These are phyloP conservation scores for Parthenolecanium corni DNA, from an alignment of 2,888 invertebrate genomes.

Conservation along the genomic window DNA sequence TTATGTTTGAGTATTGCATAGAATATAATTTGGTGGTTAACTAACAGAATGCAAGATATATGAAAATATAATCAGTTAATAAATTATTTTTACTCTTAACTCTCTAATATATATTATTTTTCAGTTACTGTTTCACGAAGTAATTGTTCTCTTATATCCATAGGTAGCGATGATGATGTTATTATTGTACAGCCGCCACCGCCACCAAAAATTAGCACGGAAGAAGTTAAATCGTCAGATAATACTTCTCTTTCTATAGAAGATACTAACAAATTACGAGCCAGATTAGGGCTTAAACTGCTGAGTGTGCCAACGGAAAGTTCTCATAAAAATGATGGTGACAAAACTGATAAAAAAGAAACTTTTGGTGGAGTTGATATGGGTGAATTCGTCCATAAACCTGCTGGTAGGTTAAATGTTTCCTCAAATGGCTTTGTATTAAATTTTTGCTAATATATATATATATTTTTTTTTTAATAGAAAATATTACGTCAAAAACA, in stretches of 20 bases:
- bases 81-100: too few relatives aligned
- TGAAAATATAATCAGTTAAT: too few relatives aligned
- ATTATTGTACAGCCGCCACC: slow-evolving; percentile 37
- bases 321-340: slow-evolving; percentile 29
- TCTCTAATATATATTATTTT: too few relatives aligned
- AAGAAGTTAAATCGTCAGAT: slow-evolving; percentile 25
- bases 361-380: slow-evolving; percentile 39
- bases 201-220: slow-evolving; percentile 36
- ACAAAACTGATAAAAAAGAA: slow-evolving; percentile 30
- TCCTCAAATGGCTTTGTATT: too few relatives aligned
- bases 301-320: slow-evolving; percentile 51
- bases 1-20: too few relatives aligned
- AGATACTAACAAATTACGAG: slow-evolving; percentile 78
- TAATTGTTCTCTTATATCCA: neutral
- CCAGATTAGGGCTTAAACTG: slow-evolving; percentile 87
- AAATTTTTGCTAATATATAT: too few relatives aligned
- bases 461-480: slow-evolving; percentile 35
- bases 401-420: slow-evolving; percentile 48
- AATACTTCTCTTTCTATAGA: slow-evolving; percentile 56
- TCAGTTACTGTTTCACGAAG: too few relatives aligned
- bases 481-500: slow-evolving; percentile 58
- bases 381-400: slow-evolving; percentile 72
- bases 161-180: slow-evolving; percentile 30
- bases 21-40: too few relatives aligned
- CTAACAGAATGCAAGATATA: too few relatives aligned